A percentile compares a stretch with the other conserved stretches of the same genome.
Evolutionary conservation across 1,140 invertebrate genomes (phyloP).

Genomic region (Phymorhynchus buccinoides): DNA sequence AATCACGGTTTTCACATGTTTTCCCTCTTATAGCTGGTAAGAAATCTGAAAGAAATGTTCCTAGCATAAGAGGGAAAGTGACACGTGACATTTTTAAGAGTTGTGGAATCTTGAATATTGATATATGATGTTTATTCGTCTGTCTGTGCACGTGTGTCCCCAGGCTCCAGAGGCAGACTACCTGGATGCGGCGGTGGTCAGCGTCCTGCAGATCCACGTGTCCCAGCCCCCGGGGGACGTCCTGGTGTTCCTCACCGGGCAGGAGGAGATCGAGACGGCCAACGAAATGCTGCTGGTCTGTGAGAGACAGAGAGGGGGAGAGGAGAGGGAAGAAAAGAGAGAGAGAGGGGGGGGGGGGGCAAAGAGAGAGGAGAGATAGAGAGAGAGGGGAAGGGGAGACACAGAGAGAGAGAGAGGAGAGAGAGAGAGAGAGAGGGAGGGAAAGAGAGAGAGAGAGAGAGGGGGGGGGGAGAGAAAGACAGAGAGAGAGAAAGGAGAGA

Average conservation of each 20-base stretch:
- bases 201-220: constrained; percentile 97
- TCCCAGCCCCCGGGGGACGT: constrained; percentile 92
- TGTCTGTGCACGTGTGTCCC: too few relatives aligned
- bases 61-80: neutral
- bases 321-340: too few relatives aligned
- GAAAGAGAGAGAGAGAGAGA: too few relatives aligned
- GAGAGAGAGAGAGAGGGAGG: too few relatives aligned
- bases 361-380: too few relatives aligned
- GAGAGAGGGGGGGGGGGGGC: too few relatives aligned
- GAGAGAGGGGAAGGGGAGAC: too few relatives aligned
- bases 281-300: constrained; percentile 86
- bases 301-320: constrained; percentile 64
- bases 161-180: constrained; percentile 96
- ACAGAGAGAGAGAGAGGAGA: too few relatives aligned
- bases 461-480: too few relatives aligned
- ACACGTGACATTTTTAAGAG: neutral
- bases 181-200: constrained; percentile 96
- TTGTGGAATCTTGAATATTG: neutral
- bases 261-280: constrained; percentile 96
- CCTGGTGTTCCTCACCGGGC: constrained; percentile 95
- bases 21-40: too few relatives aligned
- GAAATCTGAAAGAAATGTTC: neutral
- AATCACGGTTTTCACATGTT: too few relatives aligned
- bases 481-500: too few relatives aligned
- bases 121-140: neutral